Base-by-base conservation (phyloP, 2,797 vertebrate species). In the Channa striata region DNA sequence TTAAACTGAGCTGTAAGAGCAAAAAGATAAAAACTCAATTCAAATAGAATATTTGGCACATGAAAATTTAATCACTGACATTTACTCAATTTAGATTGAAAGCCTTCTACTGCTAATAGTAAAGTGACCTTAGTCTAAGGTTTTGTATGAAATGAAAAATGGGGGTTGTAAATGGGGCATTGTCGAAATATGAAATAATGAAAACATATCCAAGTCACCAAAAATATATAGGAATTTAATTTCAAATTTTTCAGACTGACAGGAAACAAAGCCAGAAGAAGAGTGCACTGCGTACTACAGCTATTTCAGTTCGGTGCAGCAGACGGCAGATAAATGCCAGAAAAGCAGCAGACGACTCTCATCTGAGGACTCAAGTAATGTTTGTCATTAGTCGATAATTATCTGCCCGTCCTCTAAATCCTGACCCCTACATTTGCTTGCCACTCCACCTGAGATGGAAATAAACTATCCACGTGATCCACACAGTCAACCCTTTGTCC, bases 371-470 rank as follows among this genome's bases (percentile, higher is more conserved):
- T 1, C 58, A 36, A 51, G 67, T 68, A 74, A 80, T 61, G 62
- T 70, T 78, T 81, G 68, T 82, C 66, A 80, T 78, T 79, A 76
- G 53, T 46, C 14, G 20, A 71, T 72, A 80, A 67, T 74, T 76
- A 78, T 74, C 62, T 74, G 72, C 47, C 51, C 49, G 72, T 80
- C 51, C 46, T 59, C 52, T 6, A 77, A 82, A 78, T 72, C 62
- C 51, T 52, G 53, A 77, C 68, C 80, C 49, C 16, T 4, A 56
- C 42, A 56, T 79, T 81, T 78, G 40, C 47, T 62, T 39, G 50
- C 50, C 36, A 30, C 2, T 2, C 20, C 7, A 17, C 50, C 51
- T 9, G 43, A 23, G 25, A 82, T 77, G 44, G 56, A 82, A 78
- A 80, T 67, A 86, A 74, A 81, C 52, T 37, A 36, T 49, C 40